Conservation (phyloP, 2,113 vertebrate genomes). For the Riparia riparia region DNA sequence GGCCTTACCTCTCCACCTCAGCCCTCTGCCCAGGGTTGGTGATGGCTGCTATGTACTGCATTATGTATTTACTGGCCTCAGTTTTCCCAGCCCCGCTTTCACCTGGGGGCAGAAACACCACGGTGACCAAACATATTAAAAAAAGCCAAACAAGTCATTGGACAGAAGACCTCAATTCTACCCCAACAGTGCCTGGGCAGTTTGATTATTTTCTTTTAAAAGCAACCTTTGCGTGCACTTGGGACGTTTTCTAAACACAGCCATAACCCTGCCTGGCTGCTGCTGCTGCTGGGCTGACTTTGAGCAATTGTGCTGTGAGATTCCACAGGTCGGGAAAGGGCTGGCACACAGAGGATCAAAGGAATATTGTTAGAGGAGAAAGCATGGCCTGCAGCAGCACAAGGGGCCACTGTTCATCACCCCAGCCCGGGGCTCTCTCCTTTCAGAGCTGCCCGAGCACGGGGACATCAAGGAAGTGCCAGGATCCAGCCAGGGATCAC, state of each 20-base stretch:
- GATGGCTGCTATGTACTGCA: constrained; percentile 99
- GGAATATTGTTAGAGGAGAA: constrained; percentile 58
- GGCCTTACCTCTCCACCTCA: constrained; percentile 92
- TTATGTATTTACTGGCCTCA: constrained; percentile 98
- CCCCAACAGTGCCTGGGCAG: fast-evolving
- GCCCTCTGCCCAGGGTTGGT: constrained; percentile 96
- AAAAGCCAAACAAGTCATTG: background rate
- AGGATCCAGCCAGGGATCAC: background rate
- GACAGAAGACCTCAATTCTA: background rate
- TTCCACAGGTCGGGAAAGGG: background rate
- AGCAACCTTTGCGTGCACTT: background rate
- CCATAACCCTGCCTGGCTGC: background rate
- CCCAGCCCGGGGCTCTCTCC: background rate
- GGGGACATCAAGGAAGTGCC: constrained; percentile 56
- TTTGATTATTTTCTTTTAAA: background rate
- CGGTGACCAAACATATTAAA: background rate
- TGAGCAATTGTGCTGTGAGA: background rate
- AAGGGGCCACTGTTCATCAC: constrained; percentile 51
- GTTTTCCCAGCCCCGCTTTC: constrained; percentile 98
- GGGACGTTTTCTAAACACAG: background rate
- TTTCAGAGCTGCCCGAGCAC: constrained; percentile 10
- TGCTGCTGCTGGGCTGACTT: background rate
- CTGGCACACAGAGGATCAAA: constrained; percentile 44
- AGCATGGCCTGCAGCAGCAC: background rate
- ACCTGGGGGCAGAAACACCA: constrained; percentile 75